These are phyloP conservation scores for Ceratothoa steindachneri DNA, from an alignment of 2,888 invertebrate genomes.

Conservation along the genomic window DNA sequence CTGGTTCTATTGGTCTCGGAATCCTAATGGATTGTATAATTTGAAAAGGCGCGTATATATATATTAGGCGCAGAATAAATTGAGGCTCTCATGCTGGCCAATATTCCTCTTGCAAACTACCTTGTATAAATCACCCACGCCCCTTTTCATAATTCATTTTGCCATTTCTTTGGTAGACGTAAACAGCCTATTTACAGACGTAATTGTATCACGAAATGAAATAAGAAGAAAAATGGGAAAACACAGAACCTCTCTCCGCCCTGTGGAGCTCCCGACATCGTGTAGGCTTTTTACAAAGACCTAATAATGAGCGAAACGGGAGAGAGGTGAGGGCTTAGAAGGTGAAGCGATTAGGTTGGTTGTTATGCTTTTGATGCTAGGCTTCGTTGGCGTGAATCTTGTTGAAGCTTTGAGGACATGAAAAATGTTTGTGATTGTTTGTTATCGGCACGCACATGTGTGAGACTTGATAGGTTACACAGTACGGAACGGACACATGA, in stretches of 20 bases:
- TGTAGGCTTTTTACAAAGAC: neutral
- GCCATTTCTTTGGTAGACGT: neutral
- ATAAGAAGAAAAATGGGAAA: neutral
- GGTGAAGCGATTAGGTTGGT: no score
- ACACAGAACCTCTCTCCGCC: no score
- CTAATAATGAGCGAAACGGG: no score
- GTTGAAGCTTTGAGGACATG: no score
- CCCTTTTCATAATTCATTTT: conserved; percentile 10
- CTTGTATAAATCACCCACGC: conserved; percentile 1
- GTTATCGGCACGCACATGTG: no score
- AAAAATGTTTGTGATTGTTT: no score
- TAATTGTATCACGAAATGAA: conserved; percentile 6
- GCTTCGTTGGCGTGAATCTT: no score
- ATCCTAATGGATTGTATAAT: neutral
- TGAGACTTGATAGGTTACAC: no score
- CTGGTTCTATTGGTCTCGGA: neutral
- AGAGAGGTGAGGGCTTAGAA: no score
- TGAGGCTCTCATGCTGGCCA: neutral
- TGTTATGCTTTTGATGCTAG: no score
- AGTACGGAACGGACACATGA: no score
- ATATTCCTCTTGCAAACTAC: conserved; percentile 6
- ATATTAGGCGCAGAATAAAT: neutral
- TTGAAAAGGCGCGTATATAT: neutral
- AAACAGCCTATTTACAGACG: conserved; percentile 1
- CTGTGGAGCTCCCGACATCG: neutral